These are phyloP conservation scores for Cettia cetti DNA, from an alignment of 2,113 vertebrate genomes.

Conservation along the genomic window DNA sequence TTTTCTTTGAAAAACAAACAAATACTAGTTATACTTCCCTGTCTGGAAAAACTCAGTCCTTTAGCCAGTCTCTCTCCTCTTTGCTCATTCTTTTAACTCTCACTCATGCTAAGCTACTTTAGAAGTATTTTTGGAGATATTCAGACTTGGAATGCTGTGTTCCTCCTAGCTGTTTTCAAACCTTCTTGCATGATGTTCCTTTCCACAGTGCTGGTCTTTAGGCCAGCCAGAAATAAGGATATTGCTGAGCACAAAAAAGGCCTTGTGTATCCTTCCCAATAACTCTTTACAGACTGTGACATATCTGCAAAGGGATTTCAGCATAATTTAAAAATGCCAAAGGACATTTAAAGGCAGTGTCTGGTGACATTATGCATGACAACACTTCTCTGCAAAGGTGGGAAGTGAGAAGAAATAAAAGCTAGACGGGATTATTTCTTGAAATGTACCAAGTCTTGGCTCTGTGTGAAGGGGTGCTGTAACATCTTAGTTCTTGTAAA, in stretches of 20 bases:
- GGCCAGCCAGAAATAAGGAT: slow-evolving; percentile 6
- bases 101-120: background rate
- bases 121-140: slow-evolving; percentile 44
- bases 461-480: background rate
- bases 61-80: background rate
- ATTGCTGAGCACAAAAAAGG: slow-evolving; percentile 21
- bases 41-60: slow-evolving; percentile 25
- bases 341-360: background rate
- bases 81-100: slow-evolving; percentile 36
- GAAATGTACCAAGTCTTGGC: background rate
- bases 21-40: background rate
- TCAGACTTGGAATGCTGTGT: background rate
- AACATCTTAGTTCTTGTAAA: background rate
- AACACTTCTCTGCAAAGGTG: background rate
- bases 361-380: background rate
- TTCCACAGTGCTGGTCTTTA: background rate
- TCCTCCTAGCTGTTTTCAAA: slow-evolving; percentile 20
- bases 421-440: background rate
- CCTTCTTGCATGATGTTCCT: background rate
- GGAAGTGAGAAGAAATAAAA: background rate
- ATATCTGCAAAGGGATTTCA: background rate
- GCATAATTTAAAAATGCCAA: background rate
- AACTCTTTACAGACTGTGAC: background rate
- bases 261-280: background rate
- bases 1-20: slow-evolving; percentile 43